Conservation (phyloP, 2,797 vertebrate genomes). For the Myotis findleyi region DNA sequence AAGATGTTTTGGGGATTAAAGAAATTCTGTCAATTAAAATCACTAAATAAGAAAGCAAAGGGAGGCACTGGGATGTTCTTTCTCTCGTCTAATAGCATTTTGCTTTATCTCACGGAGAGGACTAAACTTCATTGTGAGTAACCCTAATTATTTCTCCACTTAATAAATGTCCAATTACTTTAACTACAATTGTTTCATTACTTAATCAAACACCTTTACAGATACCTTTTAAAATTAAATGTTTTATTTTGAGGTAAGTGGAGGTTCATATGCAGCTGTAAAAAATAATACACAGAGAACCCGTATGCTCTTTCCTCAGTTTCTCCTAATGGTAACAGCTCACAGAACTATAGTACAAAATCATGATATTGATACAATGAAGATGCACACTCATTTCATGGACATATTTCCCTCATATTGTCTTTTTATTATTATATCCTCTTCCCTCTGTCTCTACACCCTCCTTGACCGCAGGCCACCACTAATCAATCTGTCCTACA, state of each 20-base stretch:
- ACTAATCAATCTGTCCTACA: neutral
- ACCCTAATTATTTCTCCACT: neutral
- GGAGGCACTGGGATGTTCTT: neutral
- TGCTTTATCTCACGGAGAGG: constrained; percentile 1
- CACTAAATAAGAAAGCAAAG: neutral
- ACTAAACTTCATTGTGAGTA: neutral
- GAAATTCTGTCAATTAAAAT: constrained; percentile 1
- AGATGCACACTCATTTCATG: neutral
- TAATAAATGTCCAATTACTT: constrained; percentile 7
- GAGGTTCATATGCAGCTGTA: neutral
- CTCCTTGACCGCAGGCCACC: too few species aligned
- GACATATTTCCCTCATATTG: neutral
- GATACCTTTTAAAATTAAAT: neutral
- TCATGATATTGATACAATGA: neutral
- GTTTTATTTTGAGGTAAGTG: constrained; percentile 43
- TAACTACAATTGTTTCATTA: neutral
- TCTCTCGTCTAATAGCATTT: neutral
- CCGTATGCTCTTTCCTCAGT: neutral
- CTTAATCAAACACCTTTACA: constrained; percentile 18
- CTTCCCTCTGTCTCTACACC: neutral
- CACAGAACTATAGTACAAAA: neutral
- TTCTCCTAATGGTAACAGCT: neutral
- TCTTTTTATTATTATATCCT: neutral
- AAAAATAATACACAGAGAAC: neutral
- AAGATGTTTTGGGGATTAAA: constrained; percentile 21